Base-by-base conservation (phyloP, 2,797 vertebrate genomes). In the Mallotus villosus region DNA sequence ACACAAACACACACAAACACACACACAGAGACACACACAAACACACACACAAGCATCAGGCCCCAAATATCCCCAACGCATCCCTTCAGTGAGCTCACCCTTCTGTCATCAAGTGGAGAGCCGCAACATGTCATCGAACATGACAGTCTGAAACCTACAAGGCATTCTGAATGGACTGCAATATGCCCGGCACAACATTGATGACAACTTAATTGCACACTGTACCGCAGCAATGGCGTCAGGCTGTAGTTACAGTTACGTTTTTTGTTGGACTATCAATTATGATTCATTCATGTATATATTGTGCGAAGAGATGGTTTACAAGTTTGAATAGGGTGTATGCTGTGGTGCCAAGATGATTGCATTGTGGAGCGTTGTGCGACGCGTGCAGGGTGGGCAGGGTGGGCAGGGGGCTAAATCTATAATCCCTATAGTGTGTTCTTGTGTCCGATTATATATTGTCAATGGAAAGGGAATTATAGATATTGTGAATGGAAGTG, bases 91-190 rank as follows among this genome's bases (percentile, higher is more conserved):
- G 51, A 41, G 53, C 63, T 74, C 70, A 73, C n/a, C 22, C 58
- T 68, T 70, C 72, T 72, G 69, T 74, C 76, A 71, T 32, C 71
- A 60, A 25, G 25, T 22, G 55, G 49, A 5, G 60, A 32, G 16
- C 53, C 14, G 61, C 55, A 70, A 55, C 67, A 68, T 22, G 29
- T 58, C 34, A 68, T 57, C 27, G 21, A 51, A 46, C 46, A 22
- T 22, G 57, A 12, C n/a, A 22, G 51, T 16, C 11, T 24, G 5
- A 59, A 59, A 59, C 57, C 57, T 21, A 57, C 55, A 11, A 62
- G 4, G 29, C 5, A 21, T 24, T 7, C 2, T 2, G 4, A 62
- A 62, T 62, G 16, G 1, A 17, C 60, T 62, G 24, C 25, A 21
- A 16, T 62, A 22, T 4, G 58, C 22, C 21, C 2, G 5, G 11